Evolutionary conservation across 2,113 vertebrate genomes (phyloP), one percentile per base, ranked within the genome.

Genomic region (Solea solea): DNA sequence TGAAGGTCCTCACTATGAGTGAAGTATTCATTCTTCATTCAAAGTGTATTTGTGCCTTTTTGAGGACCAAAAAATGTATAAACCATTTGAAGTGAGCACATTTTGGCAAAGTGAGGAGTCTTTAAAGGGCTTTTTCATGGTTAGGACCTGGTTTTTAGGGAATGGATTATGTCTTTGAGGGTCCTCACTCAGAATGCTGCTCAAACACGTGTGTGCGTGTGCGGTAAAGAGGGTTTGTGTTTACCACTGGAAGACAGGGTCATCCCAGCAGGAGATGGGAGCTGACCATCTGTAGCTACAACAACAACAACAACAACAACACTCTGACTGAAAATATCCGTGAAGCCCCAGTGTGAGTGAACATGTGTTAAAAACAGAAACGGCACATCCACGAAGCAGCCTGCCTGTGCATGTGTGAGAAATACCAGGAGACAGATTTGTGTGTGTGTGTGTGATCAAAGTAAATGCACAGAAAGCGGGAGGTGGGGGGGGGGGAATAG

Each of bases 241-340:
- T 78, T 68, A 61, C 71, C 54, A 60, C 74, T 63, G 54, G 46
- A 78, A 65, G 64, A 78, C 74, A 39, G 52, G 44, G 50, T 69
- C 15, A 49, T 34, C 72, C 51, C 74, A 66, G 71, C 75, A 84
- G 74, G 72, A 84, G 53, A 73, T 65, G 74, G 58, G 78, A 78
- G 71, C 40, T 85, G 82, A 82, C 82, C 82, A 90, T 84, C 82
- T 87, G 82, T 72, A 84, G 63, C 73, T 39, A 14, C 60, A 76
- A 74, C 69, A 3, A 34, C 34, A 76, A 74, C 69, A 21, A 14
- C 60, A 76, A 74, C 69, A 3, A 34, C 34, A 76, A 74, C 69
- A 21, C 21, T 21, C 21, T 21, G 21, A 53, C 74, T 70, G 51
- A 25, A 81, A 80, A 81, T 78, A 74, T 59, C 76, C 64, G 45